A percentile compares a stretch with the other conserved stretches of the same genome.
These are phyloP conservation scores for Pollachius pollachius DNA, from an alignment of 2,113 vertebrate species.

Conservation along the genomic window DNA sequence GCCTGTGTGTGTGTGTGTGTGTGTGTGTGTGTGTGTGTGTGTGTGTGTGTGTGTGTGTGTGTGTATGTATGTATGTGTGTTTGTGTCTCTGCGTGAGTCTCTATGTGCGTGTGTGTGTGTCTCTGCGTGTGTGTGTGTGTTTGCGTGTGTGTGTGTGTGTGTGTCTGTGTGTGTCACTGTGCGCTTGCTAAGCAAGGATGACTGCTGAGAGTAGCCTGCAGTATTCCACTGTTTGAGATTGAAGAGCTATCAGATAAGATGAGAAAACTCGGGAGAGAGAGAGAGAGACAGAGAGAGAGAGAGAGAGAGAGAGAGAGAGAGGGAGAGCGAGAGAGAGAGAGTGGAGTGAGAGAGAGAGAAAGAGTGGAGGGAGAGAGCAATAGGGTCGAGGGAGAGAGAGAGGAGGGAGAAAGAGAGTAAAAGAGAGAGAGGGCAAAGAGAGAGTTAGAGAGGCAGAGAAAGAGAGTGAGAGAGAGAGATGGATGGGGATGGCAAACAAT, in stretches of 20 bases:
- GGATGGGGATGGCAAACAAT: no score
- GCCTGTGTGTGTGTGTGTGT: not conserved
- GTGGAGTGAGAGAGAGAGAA: no score
- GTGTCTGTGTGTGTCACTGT: not conserved
- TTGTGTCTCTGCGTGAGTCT: no score
- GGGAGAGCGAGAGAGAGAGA: no score
- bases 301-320: not conserved
- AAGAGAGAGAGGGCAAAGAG: no score
- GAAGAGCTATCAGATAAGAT: not conserved
- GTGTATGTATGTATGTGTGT: not conserved
- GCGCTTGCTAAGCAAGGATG: not conserved
- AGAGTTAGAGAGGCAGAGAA: no score
- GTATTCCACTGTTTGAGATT: not conserved
- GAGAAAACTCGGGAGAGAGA: not conserved
- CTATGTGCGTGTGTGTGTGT: conserved; percentile 1
- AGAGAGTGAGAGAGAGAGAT: no score
- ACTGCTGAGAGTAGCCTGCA: not conserved
- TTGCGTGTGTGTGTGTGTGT: not conserved
- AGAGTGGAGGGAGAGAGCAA: no score
- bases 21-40: conserved; percentile 3
- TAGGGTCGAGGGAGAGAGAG: no score
- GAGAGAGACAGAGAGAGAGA: not conserved
- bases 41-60: conserved; percentile 3
- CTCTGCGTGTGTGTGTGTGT: conserved; percentile 1
- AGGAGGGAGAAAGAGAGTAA: no score